Base-by-base conservation (phyloP, 1,140 invertebrate species). In the Idris sp. region DNA sequence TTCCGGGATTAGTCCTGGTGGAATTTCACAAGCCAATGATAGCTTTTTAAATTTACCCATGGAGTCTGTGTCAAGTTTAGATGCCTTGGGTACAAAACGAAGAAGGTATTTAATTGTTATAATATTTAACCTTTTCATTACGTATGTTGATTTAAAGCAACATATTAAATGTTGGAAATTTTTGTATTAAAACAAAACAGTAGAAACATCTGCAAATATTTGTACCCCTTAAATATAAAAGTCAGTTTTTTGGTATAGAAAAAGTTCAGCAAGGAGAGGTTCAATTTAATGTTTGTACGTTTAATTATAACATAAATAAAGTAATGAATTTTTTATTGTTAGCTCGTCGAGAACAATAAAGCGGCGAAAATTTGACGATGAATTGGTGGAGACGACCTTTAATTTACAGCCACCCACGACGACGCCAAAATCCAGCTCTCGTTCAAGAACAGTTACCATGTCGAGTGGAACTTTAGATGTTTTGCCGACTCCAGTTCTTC, bases 361-460 rank as follows among this genome's bases (percentile, higher is more conserved):
- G 86, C 89, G 97, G 4, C 93, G 95, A 79, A 96, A 97, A 74
- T 99, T 99, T 89, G 97, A 99, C 84, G 97, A 99, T 90, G 97
- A 99, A 88, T 86, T 99, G 28, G 97, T 98, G 0, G 93, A 96
- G 86, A 88, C 86, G 16, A 88, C 86, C 2, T 95, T 94, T 74
- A 95, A 93, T 81, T 85, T 93, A 26, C 92, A 92, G 76, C 85
- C 93, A 71, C 90, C 92, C 4, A 89, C 90, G 6, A 86, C 91
- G 26, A 91, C 89, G 15, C 86, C 90, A 30, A 89, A 89, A 68
- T 91, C 90, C 0, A 89, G 86, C 77, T 87, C 90, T 5, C 86
- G 89, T 54, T 87, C 89, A 1, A 87, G 90, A 41, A 87, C 86
- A 25, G 82, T 89, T 1, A 84, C 88, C 10, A 62, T 88, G 44